These are phyloP conservation scores for Pangasianodon gigas DNA, from an alignment of 2,113 vertebrate genomes.

Conservation along the genomic window DNA sequence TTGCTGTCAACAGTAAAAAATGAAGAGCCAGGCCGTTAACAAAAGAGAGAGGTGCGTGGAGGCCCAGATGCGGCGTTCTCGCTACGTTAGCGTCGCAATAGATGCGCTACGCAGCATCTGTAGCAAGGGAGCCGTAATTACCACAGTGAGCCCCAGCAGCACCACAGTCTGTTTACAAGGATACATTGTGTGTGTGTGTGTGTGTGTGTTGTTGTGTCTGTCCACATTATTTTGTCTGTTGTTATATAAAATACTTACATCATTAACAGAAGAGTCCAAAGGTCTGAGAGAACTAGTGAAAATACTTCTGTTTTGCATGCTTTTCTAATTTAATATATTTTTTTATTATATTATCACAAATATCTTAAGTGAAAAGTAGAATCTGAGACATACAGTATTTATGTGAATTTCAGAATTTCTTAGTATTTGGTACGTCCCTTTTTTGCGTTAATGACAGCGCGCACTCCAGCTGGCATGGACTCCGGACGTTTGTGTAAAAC, in stretches of 20 bases:
- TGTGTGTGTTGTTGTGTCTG: background rate
- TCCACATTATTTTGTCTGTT: background rate
- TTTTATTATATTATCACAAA: background rate
- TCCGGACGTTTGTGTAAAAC: background rate
- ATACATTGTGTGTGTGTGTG: constrained; percentile 35
- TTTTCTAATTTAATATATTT: too few relatives aligned
- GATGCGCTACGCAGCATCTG: constrained; percentile 85
- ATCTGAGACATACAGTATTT: background rate
- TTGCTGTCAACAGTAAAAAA: constrained; percentile 98
- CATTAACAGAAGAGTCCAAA: too few relatives aligned
- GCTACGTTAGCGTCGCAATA: constrained; percentile 75
- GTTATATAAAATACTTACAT: background rate
- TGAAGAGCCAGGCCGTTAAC: constrained; percentile 88
- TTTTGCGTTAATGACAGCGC: background rate
- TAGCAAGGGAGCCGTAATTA: constrained; percentile 85
- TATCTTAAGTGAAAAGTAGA: background rate
- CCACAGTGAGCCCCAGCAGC: constrained; percentile 72
- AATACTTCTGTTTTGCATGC: too few relatives aligned
- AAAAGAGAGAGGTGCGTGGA: constrained; percentile 75
- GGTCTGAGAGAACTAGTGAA: too few relatives aligned
- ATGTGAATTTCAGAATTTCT: background rate
- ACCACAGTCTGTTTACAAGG: constrained; percentile 75
- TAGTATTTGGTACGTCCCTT: background rate
- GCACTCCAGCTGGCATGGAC: background rate
- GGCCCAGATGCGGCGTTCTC: constrained; percentile 87